Conservation (phyloP, 2,888 invertebrate species). For the Spodoptera littoralis region DNA sequence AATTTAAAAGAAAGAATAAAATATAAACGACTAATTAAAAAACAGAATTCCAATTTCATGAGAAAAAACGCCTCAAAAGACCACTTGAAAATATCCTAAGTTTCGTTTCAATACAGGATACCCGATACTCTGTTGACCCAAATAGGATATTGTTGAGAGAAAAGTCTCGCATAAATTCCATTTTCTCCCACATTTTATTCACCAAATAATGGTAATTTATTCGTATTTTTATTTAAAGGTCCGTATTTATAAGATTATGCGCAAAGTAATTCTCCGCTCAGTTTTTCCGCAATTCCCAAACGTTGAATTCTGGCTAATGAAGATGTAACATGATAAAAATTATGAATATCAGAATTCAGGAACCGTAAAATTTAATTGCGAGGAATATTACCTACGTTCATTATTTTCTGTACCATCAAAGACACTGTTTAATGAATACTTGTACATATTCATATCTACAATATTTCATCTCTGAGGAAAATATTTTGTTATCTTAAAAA, state of each 20-base stretch:
- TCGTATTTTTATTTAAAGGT: constrained; percentile 42
- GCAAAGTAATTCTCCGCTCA: not conserved
- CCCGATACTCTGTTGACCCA: constrained; percentile 47
- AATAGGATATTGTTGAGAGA: constrained; percentile 31
- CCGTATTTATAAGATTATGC: constrained; percentile 13
- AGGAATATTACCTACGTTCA: constrained; percentile 8
- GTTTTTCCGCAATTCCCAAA: not conserved
- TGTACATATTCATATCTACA: too few species aligned
- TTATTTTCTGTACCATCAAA: not conserved
- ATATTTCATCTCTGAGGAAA: too few species aligned
- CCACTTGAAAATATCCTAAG: constrained; percentile 9
- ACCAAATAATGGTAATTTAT: constrained; percentile 47
- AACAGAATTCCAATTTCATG: too few species aligned
- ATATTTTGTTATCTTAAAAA: not conserved
- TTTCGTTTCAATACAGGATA: constrained; percentile 17
- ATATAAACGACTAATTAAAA: too few species aligned
- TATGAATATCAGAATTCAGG: constrained; percentile 3
- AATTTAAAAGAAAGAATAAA: not conserved
- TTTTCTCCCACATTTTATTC: constrained; percentile 38
- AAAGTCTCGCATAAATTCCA: constrained; percentile 37
- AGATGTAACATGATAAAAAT: constrained; percentile 1
- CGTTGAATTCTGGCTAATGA: constrained; percentile 11
- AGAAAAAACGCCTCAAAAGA: not conserved
- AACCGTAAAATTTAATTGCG: constrained; percentile 4
- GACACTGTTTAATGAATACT: not conserved